phyloP scores from a whole-genome alignment of 2,888 invertebrate species.

The Drosophila hamatofila region DNA sequence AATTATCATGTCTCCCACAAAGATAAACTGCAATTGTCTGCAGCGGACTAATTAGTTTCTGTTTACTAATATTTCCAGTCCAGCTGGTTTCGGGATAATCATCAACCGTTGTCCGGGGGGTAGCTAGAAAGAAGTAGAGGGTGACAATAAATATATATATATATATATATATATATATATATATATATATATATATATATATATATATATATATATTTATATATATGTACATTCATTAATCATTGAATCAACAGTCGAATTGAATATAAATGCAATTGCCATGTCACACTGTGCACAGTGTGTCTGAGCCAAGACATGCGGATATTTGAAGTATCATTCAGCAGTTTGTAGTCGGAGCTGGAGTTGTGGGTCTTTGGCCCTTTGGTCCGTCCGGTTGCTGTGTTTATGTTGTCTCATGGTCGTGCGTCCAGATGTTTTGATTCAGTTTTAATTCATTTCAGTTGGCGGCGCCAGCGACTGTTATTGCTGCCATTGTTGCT shows the following conservation, averaged over 20 bases:
- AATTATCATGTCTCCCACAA: background rate
- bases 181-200: background rate
- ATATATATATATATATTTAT: background rate
- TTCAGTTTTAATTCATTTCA: slow-evolving; percentile 83
- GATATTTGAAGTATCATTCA: slow-evolving; percentile 16
- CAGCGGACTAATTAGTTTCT: slow-evolving; percentile 16
- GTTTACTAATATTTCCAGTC: background rate
- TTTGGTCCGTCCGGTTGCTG: slow-evolving; percentile 35
- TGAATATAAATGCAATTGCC: slow-evolving; percentile 8
- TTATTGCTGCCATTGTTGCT: slow-evolving; percentile 63
- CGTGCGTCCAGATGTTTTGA: slow-evolving; percentile 83
- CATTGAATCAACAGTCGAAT: slow-evolving; percentile 49
- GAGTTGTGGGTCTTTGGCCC: background rate
- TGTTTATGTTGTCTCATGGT: slow-evolving; percentile 74
- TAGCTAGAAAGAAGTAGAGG: background rate
- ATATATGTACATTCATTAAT: slow-evolving; percentile 39
- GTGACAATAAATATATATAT: no score
- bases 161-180: background rate
- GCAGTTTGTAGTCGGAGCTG: background rate
- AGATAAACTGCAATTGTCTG: slow-evolving; percentile 7
- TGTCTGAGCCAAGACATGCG: background rate
- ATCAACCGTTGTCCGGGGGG: background rate
- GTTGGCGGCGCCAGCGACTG: slow-evolving; percentile 63
- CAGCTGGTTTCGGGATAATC: background rate
- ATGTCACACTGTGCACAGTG: slow-evolving; percentile 43